Evolutionary conservation across 2,888 invertebrate genomes (phyloP).

Genomic region (Eumacrocentrus americanus): DNA sequence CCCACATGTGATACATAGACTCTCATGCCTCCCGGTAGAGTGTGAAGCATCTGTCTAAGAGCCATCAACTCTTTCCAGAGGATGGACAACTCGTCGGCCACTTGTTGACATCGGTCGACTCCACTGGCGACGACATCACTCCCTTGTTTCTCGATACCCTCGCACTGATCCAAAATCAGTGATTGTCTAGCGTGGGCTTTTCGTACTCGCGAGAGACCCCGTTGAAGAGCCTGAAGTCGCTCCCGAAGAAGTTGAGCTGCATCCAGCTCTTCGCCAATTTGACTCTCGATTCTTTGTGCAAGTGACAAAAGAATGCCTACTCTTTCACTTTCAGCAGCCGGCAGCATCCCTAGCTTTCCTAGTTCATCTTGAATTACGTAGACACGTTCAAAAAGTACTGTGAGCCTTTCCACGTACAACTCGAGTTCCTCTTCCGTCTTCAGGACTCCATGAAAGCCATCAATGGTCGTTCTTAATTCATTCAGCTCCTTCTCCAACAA

Average conservation of each 20-base stretch:
- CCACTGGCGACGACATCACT: slow-evolving; percentile 81
- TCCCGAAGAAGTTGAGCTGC: slow-evolving; percentile 76
- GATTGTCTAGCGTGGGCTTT: slow-evolving; percentile 69
- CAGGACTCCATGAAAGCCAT: slow-evolving; percentile 77
- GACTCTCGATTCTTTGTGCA: slow-evolving; percentile 74
- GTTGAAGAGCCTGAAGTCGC: slow-evolving; percentile 74
- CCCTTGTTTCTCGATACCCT: slow-evolving; percentile 73
- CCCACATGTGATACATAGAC: slow-evolving; percentile 79
- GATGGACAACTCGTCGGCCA: slow-evolving; percentile 72
- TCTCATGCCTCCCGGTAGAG: slow-evolving; percentile 75
- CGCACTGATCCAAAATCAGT: slow-evolving; percentile 71
- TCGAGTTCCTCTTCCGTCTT: slow-evolving; percentile 84
- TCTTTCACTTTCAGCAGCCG: slow-evolving; percentile 77
- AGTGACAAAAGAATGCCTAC: slow-evolving; percentile 74
- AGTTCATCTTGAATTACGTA: slow-evolving; percentile 81
- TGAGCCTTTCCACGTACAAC: slow-evolving; percentile 80
- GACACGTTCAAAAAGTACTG: slow-evolving; percentile 77
- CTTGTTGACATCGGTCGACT: slow-evolving; percentile 73
- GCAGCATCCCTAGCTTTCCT: slow-evolving; percentile 75
- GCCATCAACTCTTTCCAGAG: slow-evolving; percentile 82
- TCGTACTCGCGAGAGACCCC: slow-evolving; percentile 73
- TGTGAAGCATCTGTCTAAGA: slow-evolving; percentile 77
- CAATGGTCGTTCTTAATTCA: slow-evolving; percentile 74
- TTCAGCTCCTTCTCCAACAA: slow-evolving; percentile 78
- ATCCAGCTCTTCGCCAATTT: slow-evolving; percentile 79